phyloP scores from a whole-genome alignment of 2,797 vertebrate genomes.

The Muscicapa comitata region DNA sequence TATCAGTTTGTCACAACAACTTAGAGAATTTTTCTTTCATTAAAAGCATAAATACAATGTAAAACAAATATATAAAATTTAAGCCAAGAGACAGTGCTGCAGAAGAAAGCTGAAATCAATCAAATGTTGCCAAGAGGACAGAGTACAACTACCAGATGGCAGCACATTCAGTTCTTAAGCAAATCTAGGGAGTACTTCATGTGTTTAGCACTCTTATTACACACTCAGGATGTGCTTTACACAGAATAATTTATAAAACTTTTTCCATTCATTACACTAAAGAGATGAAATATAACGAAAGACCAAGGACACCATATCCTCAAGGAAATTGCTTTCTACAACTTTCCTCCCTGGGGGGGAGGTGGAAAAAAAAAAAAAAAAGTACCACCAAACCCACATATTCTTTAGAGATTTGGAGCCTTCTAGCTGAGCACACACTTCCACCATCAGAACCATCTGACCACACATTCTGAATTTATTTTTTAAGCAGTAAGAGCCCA shows the following conservation, averaged over 20 bases:
- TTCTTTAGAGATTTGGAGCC: not conserved
- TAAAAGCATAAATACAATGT: not conserved
- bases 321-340: not conserved
- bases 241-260: conserved; percentile 18
- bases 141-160: conserved; percentile 50
- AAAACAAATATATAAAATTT: not conserved
- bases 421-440: not conserved
- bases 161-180: conserved; percentile 47
- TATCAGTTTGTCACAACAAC: not conserved
- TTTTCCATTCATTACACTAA: conserved; percentile 8
- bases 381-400: not conserved
- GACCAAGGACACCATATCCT: not conserved
- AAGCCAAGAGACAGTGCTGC: not conserved
- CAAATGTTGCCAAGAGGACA: not conserved
- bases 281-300: conserved; percentile 13
- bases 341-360: not conserved
- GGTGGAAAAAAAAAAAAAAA: not conserved
- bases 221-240: conserved; percentile 13
- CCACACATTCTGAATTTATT: not conserved
- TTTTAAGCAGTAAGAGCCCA: not conserved
- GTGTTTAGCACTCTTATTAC: conserved; percentile 21
- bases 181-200: conserved; percentile 9
- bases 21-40: not conserved
- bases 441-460: not conserved
- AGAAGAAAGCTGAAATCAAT: conserved; percentile 1